Base-by-base conservation (phyloP, 2,113 vertebrate genomes). In the Pelmatolapia mariae region DNA sequence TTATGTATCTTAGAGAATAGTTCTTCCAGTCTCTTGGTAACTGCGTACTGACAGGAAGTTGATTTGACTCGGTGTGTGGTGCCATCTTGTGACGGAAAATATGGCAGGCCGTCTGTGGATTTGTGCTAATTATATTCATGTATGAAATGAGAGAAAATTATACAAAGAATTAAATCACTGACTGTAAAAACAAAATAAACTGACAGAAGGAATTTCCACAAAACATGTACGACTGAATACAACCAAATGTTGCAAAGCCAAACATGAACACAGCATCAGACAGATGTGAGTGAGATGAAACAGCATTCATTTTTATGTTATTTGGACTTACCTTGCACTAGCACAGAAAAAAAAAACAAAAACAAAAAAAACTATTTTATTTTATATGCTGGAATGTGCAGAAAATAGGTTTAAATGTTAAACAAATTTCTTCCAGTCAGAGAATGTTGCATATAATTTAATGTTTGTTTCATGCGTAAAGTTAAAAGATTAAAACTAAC, bases 311-410 rank as follows among this genome's bases (percentile, higher is more conserved):
- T 38, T 66, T 66, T 22, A 66, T 22, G 33, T 38, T 38, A 66
- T 66, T 66, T 66, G 33, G 19, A 13, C 61, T n/a, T 66, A 38
- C 10, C 4, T 66, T 66, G 33, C 61, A 66, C 61, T 66, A 38
- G 10, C 31, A 36, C 31, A 36, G 31, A n/a, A n/a, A n/a, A n/a
- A n/a, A 66, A 66, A 31, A 56, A 50, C 3, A 26, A 12, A 3
- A 13, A 24, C 24, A 1, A 8, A 52, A 9, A 12, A 53, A 10
- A 1, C 19, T 7, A 19, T 10, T 1, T 0, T 3, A 18, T 10
- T 59, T 31, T 59, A 59, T 59, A 1, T 16, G 15, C 26, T 31
- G 56, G 53, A 56, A 56, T 56, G 4, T 56, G 11, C 6, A 56
- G 53, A 56, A 13, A 26, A 56, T 56, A 0, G 6, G 22, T 56